phyloP scores from a whole-genome alignment of 1,140 invertebrate species.

The Aphis craccivora region DNA sequence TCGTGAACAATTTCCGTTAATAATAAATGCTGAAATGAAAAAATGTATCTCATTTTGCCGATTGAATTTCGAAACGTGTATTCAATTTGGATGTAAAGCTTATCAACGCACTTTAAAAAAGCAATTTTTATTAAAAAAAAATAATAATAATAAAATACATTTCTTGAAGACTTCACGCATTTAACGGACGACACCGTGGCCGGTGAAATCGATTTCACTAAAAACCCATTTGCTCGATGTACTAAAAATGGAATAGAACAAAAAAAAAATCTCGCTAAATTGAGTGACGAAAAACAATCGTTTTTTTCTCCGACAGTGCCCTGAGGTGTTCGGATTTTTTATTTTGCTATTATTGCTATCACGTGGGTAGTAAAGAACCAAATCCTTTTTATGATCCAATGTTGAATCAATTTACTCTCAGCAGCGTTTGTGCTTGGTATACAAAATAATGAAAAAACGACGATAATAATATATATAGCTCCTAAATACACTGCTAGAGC shows the following conservation, averaged over 20 bases:
- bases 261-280: constrained; percentile 46
- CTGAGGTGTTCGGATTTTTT: constrained; percentile 1
- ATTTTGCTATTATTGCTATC: constrained; percentile 36
- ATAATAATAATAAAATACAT: neutral
- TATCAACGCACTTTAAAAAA: constrained; percentile 7
- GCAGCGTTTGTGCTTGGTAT: constrained; percentile 4
- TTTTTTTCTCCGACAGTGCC: neutral
- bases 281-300: constrained; percentile 52
- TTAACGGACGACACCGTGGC: constrained; percentile 26
- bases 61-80: neutral
- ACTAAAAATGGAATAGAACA: constrained; percentile 8
- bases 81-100: constrained; percentile 39
- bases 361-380: neutral
- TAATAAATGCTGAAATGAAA: constrained; percentile 16
- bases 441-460: neutral
- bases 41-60: neutral
- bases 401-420: constrained; percentile 30
- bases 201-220: constrained; percentile 46
- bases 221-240: constrained; percentile 41
- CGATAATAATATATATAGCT: constrained; percentile 6
- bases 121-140: neutral
- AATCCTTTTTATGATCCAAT: constrained; percentile 35
- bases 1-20: constrained; percentile 15
- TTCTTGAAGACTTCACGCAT: neutral
- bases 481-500: neutral